Evolutionary conservation across 2,113 vertebrate genomes (phyloP).

Genomic region (Cinclus cinclus): DNA sequence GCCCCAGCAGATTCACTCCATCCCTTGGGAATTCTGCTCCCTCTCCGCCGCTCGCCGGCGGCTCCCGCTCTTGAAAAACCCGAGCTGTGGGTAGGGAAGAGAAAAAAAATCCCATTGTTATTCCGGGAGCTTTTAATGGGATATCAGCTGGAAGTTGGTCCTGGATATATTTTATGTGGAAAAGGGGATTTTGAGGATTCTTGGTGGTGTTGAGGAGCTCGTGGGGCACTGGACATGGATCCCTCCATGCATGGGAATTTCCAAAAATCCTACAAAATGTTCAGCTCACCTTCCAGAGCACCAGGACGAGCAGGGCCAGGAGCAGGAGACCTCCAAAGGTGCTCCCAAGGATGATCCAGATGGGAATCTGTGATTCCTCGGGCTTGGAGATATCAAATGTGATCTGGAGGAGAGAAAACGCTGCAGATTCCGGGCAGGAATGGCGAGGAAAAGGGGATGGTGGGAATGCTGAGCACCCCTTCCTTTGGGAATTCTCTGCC

Average conservation of each 20-base stretch:
- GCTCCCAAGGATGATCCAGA: conserved; percentile 93
- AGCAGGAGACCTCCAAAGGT: conserved; percentile 89
- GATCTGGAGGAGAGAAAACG: conserved; percentile 69
- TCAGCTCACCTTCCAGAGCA: conserved; percentile 87
- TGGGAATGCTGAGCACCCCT: fast-evolving
- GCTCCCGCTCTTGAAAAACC: conserved; percentile 88
- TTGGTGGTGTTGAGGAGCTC: fast-evolving
- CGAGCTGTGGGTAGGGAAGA: conserved; percentile 77
- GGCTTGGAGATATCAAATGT: conserved; percentile 86
- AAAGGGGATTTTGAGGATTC: not conserved
- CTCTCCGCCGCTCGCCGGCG: conserved; percentile 69
- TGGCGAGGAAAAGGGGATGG: fast-evolving
- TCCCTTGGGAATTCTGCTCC: conserved; percentile 70
- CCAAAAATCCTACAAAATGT: fast-evolving
- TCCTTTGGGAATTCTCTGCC: not conserved
- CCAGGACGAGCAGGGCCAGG: conserved; percentile 86
- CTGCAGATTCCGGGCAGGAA: not conserved
- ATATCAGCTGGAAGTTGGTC: fast-evolving
- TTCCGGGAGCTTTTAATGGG: fast-evolving
- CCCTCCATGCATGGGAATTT: fast-evolving
- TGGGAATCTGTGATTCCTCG: conserved; percentile 79
- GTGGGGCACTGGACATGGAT: fast-evolving
- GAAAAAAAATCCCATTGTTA: not conserved
- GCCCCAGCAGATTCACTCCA: conserved; percentile 67
- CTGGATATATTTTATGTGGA: fast-evolving